A percentile compares a stretch with the other conserved stretches of the same genome.
These are phyloP conservation scores for Oreochromis niloticus DNA, from an alignment of 2,113 vertebrate genomes.

Conservation along the genomic window DNA sequence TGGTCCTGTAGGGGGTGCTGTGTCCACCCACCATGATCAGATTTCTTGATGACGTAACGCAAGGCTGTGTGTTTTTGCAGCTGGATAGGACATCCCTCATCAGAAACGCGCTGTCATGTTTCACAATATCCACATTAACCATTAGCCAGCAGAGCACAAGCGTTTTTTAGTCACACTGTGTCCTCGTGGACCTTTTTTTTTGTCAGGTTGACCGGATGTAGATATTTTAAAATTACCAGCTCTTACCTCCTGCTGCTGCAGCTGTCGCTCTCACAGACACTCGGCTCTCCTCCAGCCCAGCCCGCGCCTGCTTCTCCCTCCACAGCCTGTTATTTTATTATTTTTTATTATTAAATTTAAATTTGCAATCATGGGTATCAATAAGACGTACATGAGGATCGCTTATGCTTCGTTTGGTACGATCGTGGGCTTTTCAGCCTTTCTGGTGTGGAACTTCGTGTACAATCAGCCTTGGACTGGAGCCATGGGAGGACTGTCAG, in stretches of 20 bases:
- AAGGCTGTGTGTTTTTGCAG: neutral
- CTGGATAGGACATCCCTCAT: neutral
- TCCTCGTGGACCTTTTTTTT: neutral
- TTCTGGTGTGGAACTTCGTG: conserved; percentile 82
- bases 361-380: conserved; percentile 53
- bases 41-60: conserved; percentile 1
- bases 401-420: conserved; percentile 76
- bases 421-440: conserved; percentile 78
- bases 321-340: neutral
- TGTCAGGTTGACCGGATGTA: conserved; percentile 2
- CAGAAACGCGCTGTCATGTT: conserved; percentile 16
- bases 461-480: conserved; percentile 83
- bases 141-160: neutral
- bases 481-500: conserved; percentile 87
- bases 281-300: neutral
- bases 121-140: neutral
- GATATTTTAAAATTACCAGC: conserved; percentile 4
- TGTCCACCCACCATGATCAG: neutral
- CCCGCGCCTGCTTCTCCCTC: too few relatives aligned
- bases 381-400: conserved; percentile 72
- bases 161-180: neutral
- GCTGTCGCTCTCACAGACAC: neutral
- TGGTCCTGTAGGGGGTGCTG: conserved; percentile 14
- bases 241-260: neutral
- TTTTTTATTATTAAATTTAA: neutral